Base-by-base conservation (phyloP, 2,888 invertebrate genomes). In the Hololepta plana region DNA sequence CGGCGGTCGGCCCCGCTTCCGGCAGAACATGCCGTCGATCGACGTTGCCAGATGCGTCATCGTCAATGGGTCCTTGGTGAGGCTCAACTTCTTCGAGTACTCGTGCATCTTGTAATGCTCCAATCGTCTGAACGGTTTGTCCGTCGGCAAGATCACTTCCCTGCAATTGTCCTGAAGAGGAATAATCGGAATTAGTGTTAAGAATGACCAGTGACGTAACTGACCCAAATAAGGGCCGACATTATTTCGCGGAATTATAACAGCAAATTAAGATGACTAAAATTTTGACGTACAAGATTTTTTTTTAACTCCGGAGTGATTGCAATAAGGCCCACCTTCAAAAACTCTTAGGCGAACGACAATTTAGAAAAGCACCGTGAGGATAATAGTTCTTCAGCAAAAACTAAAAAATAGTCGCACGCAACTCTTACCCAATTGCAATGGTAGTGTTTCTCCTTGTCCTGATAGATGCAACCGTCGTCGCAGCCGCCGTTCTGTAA, bases 1-100 rank as follows among this genome's bases (percentile, higher is more conserved):
- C 8, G 93, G 93, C n/a, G 95, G 95, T 33, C 95, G 64, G 22
- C 95, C 93, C 15, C 93, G 66, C 45, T 91, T 88, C 32, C 90
- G 67, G 50, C 85, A 77, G 47, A 88, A 88, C 71, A 90, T 82
- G 27, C 85, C 85, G 51, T 90, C 88, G 38, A 87, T 67, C 16
- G 81, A 77, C 33, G 74, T 79, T 4, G 72, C 67, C 15, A 66
- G 41, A 38, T 67, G 65, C 2, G 62, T 63, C 46, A 62, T 54
- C 2, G 62, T 62, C 26, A 56, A 35, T 2, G 56, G 55, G 34
- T 55, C 55, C 37, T 55, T 55, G 15, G 55, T 56, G 24, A 55
- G 36, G 32, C 53, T 53, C 17, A 56, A 37, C 33, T 56, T 56
- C 21, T 48, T 43, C 3, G 53, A 54, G 32, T 56, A 56, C 32